Conservation (phyloP, 1,140 invertebrate genomes). For the Hirudo medicinalis region DNA sequence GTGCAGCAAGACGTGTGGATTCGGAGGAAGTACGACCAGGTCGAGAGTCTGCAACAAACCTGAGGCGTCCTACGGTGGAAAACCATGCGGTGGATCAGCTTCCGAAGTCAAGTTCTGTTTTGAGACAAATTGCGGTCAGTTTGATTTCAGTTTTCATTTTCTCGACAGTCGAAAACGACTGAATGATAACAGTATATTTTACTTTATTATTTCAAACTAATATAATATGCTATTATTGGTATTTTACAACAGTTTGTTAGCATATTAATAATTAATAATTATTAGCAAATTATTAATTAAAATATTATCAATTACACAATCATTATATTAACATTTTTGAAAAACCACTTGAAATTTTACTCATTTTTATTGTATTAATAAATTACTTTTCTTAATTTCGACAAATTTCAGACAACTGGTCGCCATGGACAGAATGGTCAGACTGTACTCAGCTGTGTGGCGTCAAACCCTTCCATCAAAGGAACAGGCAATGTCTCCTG, state of each 20-base stretch:
- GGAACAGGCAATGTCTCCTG: not conserved
- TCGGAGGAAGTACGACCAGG: slow-evolving; percentile 12
- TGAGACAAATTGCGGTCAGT: not conserved
- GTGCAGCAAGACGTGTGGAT: slow-evolving; percentile 14
- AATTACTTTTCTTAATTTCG: too few species aligned
- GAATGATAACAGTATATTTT: too few species aligned
- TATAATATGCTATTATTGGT: too few species aligned
- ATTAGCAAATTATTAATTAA: too few species aligned
- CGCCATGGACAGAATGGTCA: slow-evolving; percentile 11
- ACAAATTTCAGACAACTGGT: slow-evolving; percentile 10
- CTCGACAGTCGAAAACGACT: too few species aligned
- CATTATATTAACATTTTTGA: too few species aligned
- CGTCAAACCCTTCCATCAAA: slow-evolving; percentile 6
- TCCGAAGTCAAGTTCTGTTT: slow-evolving; percentile 7
- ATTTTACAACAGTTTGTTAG: too few species aligned
- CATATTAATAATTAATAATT: too few species aligned
- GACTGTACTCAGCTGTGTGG: slow-evolving; percentile 5
- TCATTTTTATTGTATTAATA: too few species aligned
- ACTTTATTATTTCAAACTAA: too few species aligned
- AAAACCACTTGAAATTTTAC: too few species aligned
- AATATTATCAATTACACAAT: too few species aligned
- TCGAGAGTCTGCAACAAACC: slow-evolving; percentile 22
- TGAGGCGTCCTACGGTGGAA: slow-evolving; percentile 60
- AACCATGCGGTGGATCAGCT: slow-evolving; percentile 36
- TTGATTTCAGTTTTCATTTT: not conserved